Evolutionary conservation across 2,888 invertebrate species (phyloP).

Genomic region (Spisula solida): DNA sequence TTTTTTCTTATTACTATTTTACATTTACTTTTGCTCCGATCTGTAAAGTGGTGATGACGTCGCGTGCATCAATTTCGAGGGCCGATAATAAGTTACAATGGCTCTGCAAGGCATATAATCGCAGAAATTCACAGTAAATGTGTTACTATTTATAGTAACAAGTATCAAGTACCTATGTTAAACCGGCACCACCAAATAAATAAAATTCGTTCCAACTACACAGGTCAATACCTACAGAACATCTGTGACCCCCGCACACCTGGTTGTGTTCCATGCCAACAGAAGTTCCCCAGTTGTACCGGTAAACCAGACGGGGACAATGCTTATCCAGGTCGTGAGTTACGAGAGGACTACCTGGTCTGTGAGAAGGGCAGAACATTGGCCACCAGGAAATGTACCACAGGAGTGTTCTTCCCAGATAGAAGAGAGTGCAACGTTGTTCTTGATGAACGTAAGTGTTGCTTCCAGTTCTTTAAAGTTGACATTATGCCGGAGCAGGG

Average conservation of each 20-base stretch:
- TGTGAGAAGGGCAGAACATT: constrained; percentile 72
- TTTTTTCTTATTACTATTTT: no score
- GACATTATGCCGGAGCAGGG: no score
- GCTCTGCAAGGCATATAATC: no score
- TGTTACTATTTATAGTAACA: no score
- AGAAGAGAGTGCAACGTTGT: constrained; percentile 71
- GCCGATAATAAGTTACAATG: no score
- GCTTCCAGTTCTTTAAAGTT: no score
- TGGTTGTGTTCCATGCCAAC: constrained; percentile 69
- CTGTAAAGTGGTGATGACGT: no score
- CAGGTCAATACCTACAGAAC: constrained; percentile 77
- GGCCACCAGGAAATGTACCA: constrained; percentile 61
- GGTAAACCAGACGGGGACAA: constrained; percentile 71
- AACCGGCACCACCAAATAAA: no score
- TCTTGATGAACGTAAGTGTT: constrained; percentile 68
- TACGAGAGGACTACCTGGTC: constrained; percentile 67
- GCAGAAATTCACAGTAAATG: no score
- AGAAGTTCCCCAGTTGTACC: constrained; percentile 72
- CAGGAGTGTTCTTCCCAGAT: constrained; percentile 70
- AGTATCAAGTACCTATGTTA: no score
- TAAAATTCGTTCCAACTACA: neutral
- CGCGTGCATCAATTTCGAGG: no score
- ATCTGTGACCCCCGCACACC: constrained; percentile 68
- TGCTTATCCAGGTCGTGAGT: constrained; percentile 66
- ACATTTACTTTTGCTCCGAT: no score